Base-by-base conservation (phyloP, 2,888 invertebrate species). In the Tipula vernalis region DNA sequence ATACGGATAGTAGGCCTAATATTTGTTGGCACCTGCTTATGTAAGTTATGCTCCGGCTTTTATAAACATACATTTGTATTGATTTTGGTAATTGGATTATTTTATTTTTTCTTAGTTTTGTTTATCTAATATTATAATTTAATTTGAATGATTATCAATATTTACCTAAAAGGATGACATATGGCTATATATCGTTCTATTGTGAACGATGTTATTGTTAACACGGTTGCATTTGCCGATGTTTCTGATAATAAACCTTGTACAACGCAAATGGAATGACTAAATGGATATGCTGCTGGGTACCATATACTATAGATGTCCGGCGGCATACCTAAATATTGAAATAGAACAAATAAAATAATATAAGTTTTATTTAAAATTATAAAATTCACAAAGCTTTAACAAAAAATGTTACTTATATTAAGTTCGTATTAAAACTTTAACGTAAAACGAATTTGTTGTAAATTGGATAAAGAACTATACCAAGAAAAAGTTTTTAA, bases 131-230 rank as follows among this genome's bases (percentile, higher is more conserved):
- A 44, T 0, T 10, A 44, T 44, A 44, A 44, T 44, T 44, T 5
- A 44, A 44, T 44, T 44, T 12, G 5, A 44, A 10, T 44, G 3
- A 28, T 18, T 18, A 28, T 71, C 8, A 28, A 71, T 71, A 71
- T 71, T 87, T 85, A 91, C 91, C 91, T 90, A 88, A 98, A 96
- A 0, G 98, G 98, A 90, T 96, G 95, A 89, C 96, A 97, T 89
- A 97, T 97, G 5, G 97, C 97, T 51, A 97, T 94, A 90, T 97
- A 98, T 88, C 98, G 93, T 91, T 98, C 98, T 13, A 97, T 95
- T 0, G 96, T 98, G 91, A 98, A 98, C 2, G 97, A 96, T 0
- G 97, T 96, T 89, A 98, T 98, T 12, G 96, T 96, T 88, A 96
- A 91, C 1, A 98, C 97, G 0, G 97, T 97, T 0, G 96, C 96